Evolutionary conservation across 2,113 vertebrate genomes (phyloP).

Genomic region (Grallaria varia): DNA sequence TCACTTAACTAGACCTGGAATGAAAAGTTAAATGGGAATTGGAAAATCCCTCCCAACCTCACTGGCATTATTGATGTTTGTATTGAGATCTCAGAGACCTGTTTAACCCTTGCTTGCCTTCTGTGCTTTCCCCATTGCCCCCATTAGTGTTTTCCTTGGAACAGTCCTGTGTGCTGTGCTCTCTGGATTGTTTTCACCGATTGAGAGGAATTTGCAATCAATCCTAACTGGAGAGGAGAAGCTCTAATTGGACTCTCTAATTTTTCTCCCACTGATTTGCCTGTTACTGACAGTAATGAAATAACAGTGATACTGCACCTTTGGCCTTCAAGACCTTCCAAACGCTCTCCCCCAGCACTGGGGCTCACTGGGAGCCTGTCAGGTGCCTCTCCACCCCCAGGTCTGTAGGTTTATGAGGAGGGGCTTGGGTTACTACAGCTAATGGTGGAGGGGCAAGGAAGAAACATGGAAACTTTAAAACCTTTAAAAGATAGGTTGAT

Average conservation of each 20-base stretch:
- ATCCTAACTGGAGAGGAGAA: neutral
- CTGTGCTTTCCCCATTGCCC: neutral
- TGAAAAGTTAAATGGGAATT: neutral
- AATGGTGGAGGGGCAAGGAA: neutral
- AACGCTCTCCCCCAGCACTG: fast-evolving
- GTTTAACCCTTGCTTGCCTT: neutral
- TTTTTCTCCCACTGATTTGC: neutral
- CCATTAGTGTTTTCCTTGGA: neutral
- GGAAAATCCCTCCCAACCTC: neutral
- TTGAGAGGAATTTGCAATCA: neutral
- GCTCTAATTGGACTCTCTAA: neutral
- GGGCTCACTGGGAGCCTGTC: neutral
- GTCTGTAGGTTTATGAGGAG: neutral
- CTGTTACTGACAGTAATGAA: neutral
- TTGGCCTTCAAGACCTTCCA: neutral
- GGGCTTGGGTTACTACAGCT: neutral
- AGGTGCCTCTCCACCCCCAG: neutral
- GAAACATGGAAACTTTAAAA: fast-evolving
- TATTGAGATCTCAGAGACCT: neutral
- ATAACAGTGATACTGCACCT: neutral
- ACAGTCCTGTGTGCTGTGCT: fast-evolving
- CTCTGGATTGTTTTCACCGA: neutral
- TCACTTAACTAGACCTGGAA: neutral
- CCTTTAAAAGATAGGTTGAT: neutral
- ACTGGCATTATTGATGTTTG: neutral